phyloP scores from a whole-genome alignment of 2,888 invertebrate genomes.

The Amaurobius ferox region DNA sequence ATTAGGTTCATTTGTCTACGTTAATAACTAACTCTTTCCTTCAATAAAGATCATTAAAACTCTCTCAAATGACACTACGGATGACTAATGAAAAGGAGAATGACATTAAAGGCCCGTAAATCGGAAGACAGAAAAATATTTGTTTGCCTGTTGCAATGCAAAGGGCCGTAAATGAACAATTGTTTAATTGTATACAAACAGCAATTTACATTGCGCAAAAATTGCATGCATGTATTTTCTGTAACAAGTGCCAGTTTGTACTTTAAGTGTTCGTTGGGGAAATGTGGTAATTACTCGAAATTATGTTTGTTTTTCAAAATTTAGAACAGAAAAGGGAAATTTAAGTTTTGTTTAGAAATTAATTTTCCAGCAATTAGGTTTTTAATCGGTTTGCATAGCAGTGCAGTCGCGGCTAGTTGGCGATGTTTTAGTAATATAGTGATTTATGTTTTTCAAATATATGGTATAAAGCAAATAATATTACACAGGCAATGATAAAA shows the following conservation, averaged over 20 bases:
- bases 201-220: neutral
- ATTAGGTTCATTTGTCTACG: constrained; percentile 12
- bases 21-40: constrained; percentile 12
- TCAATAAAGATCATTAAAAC: constrained; percentile 16
- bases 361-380: no score
- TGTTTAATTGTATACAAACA: neutral
- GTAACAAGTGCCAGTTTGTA: neutral
- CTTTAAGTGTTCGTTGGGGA: neutral
- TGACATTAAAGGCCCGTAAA: constrained; percentile 7
- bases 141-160: neutral
- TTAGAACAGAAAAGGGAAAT: no score
- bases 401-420: no score
- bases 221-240: neutral
- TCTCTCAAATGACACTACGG: neutral
- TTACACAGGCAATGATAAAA: no score
- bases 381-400: no score
- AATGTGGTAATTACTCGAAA: no score
- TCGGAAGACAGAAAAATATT: neutral
- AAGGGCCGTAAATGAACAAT: neutral
- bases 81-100: constrained; percentile 7
- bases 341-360: no score
- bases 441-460: no score
- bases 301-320: no score
- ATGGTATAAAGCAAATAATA: no score
- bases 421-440: no score